Percentiles rank a stretch among this genome's conserved stretches.
Conservation (phyloP, 2,888 invertebrate genomes). For the Exephanes ischioxanthus region DNA sequence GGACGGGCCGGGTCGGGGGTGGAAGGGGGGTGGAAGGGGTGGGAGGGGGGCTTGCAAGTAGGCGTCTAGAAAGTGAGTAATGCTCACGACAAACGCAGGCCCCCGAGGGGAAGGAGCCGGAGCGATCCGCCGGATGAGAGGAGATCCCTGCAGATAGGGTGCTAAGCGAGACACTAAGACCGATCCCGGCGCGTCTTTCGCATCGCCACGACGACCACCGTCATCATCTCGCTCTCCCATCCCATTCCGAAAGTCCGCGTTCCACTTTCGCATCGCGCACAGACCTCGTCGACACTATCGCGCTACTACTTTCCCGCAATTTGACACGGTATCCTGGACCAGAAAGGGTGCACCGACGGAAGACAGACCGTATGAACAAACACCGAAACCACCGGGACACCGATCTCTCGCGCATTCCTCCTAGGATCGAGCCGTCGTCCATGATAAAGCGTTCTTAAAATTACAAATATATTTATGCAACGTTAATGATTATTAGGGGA, state of each 20-base stretch:
- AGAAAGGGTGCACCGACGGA: slow-evolving; percentile 56
- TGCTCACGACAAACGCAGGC: slow-evolving; percentile 85
- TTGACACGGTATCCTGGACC: slow-evolving; percentile 77
- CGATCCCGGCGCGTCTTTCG: slow-evolving; percentile 67
- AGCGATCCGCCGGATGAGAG: slow-evolving; percentile 68
- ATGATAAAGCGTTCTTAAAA: no score
- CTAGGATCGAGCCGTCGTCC: neutral
- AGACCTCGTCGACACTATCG: slow-evolving; percentile 67
- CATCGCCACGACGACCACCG: slow-evolving; percentile 52
- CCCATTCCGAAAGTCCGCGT: slow-evolving; percentile 38
- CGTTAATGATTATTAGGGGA: neutral
- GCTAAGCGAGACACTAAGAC: slow-evolving; percentile 85
- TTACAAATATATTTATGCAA: neutral
- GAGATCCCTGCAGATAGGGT: slow-evolving; percentile 84
- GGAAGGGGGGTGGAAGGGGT: slow-evolving; percentile 60
- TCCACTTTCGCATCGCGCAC: slow-evolving; percentile 30
- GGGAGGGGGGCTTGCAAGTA: slow-evolving; percentile 75
- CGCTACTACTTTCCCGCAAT: slow-evolving; percentile 78
- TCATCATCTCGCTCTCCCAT: slow-evolving; percentile 46
- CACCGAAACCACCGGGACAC: slow-evolving; percentile 28
- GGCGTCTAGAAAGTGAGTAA: slow-evolving; percentile 84
- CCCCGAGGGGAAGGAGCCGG: slow-evolving; percentile 74
- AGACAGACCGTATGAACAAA: slow-evolving; percentile 1
- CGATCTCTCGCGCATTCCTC: neutral
- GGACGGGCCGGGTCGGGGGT: slow-evolving; percentile 64